A percentile compares a stretch with the other conserved stretches of the same genome.
phyloP scores from a whole-genome alignment of 2,113 vertebrate species.

The Uropsilus gracilis region DNA sequence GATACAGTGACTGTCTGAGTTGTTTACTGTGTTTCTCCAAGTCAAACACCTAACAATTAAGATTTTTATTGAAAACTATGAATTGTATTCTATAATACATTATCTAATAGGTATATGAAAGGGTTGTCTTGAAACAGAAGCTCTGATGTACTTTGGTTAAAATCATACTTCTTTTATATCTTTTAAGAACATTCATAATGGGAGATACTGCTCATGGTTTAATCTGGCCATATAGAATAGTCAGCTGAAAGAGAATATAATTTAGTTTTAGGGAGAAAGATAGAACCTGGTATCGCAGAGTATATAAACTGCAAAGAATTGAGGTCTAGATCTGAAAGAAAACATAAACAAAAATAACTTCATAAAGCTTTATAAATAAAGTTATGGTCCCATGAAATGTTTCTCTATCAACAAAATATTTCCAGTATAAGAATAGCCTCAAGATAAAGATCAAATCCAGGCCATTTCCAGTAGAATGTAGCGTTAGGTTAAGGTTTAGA shows the following conservation, averaged over 20 bases:
- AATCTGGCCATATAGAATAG: background rate
- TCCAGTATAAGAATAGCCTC: background rate
- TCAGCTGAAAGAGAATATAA: background rate
- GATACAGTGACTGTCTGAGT: background rate
- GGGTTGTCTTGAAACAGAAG: background rate
- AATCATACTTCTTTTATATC: background rate
- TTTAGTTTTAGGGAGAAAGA: background rate
- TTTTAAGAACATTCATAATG: background rate
- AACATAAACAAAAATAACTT: background rate
- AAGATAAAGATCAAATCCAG: background rate
- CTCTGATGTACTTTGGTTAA: background rate
- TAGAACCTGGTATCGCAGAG: background rate
- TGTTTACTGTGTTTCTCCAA: background rate
- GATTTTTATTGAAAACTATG: background rate
- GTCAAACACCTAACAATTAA: background rate
- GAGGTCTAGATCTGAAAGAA: background rate
- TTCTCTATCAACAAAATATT: background rate
- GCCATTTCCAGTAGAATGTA: background rate
- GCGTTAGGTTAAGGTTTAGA: background rate
- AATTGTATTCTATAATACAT: background rate
- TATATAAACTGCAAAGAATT: background rate
- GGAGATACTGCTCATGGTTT: background rate
- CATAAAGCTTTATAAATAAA: background rate
- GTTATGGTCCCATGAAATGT: background rate
- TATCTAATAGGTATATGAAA: background rate